Conservation (phyloP, 2,888 invertebrate genomes). For the Polymixis flavicincta region DNA sequence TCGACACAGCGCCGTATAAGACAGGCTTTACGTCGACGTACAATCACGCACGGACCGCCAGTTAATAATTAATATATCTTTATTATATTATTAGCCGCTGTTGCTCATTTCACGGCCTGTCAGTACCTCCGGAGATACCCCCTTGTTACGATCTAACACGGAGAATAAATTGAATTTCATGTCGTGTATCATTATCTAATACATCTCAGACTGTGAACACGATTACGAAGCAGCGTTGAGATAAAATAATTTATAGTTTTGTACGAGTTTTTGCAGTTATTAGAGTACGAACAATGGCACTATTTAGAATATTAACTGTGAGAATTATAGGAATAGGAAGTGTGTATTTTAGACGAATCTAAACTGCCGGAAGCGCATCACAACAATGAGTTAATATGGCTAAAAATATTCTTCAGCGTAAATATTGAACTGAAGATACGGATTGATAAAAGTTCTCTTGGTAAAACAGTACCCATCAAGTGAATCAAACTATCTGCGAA, state of each 20-base stretch:
- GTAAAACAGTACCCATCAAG: background rate
- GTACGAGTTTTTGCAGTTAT: constrained; percentile 53
- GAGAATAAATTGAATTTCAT: constrained; percentile 61
- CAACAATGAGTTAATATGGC: constrained; percentile 10
- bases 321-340: constrained; percentile 49
- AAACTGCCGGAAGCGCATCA: constrained; percentile 28
- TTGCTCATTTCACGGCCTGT: constrained; percentile 65
- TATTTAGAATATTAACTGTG: constrained; percentile 51
- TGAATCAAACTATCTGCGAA: no score
- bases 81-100: constrained; percentile 51
- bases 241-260: constrained; percentile 58
- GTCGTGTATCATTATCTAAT: constrained; percentile 59
- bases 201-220: constrained; percentile 52
- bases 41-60: constrained; percentile 15
- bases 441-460: background rate
- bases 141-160: constrained; percentile 28
- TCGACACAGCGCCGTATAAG: background rate
- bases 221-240: constrained; percentile 42
- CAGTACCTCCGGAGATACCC: constrained; percentile 44
- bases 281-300: constrained; percentile 56
- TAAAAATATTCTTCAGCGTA: background rate
- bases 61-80: constrained; percentile 54
- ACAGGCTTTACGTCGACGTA: constrained; percentile 5
- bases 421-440: no score
- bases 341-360: constrained; percentile 35